Conservation (phyloP, 2,797 vertebrate species). For the Rhynchotus rufescens region DNA sequence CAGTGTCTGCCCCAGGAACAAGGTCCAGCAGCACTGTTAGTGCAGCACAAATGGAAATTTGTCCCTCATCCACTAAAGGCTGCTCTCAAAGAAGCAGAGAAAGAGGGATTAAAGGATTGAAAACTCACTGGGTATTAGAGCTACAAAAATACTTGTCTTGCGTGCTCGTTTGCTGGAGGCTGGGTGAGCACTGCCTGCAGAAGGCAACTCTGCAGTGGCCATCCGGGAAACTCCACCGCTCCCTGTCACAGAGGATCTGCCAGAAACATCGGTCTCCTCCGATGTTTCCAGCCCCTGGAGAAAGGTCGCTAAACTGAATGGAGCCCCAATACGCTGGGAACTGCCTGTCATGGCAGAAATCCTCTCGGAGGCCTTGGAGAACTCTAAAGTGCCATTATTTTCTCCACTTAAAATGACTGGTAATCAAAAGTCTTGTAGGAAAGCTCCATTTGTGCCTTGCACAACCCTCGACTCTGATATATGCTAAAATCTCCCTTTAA, state of each 20-base stretch:
- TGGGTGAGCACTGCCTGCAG: rapidly evolving
- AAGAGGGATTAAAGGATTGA: not conserved
- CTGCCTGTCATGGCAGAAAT: not conserved
- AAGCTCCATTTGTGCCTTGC: constrained; percentile 59
- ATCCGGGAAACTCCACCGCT: not conserved
- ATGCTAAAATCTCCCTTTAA: constrained; percentile 59
- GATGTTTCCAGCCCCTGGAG: not conserved
- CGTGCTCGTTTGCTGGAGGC: rapidly evolving
- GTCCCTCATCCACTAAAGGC: not conserved
- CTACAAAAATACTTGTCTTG: not conserved
- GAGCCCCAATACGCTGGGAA: not conserved
- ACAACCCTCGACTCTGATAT: constrained; percentile 20
- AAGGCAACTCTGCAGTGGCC: not conserved
- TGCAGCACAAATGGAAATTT: not conserved
- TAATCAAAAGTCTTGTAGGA: constrained; percentile 62
- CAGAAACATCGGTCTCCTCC: not conserved
- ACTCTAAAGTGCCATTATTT: constrained; percentile 44
- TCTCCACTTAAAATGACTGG: constrained; percentile 45
- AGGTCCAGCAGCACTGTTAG: not conserved
- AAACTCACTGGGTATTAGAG: not conserved
- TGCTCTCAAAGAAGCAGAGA: not conserved
- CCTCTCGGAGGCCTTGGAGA: not conserved
- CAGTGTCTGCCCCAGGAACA: rapidly evolving
- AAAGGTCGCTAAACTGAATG: not conserved
- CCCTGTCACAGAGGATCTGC: not conserved